Evolutionary conservation across 2,113 vertebrate species (phyloP).

Genomic region (Ophiodon elongatus): DNA sequence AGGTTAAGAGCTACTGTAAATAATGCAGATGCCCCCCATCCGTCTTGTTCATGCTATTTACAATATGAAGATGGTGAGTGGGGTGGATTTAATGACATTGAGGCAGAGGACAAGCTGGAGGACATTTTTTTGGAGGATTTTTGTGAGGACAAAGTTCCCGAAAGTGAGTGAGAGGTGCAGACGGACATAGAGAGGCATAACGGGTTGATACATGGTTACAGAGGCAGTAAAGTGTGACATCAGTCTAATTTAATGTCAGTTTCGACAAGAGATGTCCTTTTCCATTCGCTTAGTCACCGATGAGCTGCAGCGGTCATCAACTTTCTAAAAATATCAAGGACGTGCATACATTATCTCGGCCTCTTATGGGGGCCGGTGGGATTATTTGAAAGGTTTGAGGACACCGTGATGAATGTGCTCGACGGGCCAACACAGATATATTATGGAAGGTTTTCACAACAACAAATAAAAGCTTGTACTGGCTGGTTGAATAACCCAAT

Average conservation of each 20-base stretch:
- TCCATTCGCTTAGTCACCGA: slow-evolving; percentile 19
- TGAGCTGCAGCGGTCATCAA: slow-evolving; percentile 24
- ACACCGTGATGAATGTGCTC: slow-evolving; percentile 26
- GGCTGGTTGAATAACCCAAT: slow-evolving; percentile 16
- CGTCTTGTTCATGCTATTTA: slow-evolving; percentile 31
- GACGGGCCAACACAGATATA: slow-evolving; percentile 7
- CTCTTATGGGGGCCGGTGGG: not conserved
- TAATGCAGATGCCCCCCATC: slow-evolving; percentile 70
- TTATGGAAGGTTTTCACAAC: slow-evolving; percentile 19
- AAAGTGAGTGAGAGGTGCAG: slow-evolving; percentile 2
- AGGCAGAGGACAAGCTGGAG: slow-evolving; percentile 38
- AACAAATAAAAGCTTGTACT: slow-evolving; percentile 45
- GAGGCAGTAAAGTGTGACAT: slow-evolving; percentile 36
- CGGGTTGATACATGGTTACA: not conserved
- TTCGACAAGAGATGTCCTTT: slow-evolving; percentile 27
- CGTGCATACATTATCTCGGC: slow-evolving; percentile 5
- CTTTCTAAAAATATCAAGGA: slow-evolving; percentile 54
- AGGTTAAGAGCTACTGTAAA: slow-evolving; percentile 73
- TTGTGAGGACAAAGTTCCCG: slow-evolving; percentile 5
- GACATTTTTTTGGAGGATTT: not conserved
- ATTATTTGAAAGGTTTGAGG: slow-evolving; percentile 41
- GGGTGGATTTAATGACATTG: not conserved
- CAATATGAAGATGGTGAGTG: slow-evolving; percentile 40
- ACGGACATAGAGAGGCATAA: slow-evolving; percentile 22
- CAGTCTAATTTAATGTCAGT: slow-evolving; percentile 27